Evolutionary conservation across 2,113 vertebrate species (phyloP), one percentile per base, ranked within the genome.

Genomic region (Pardalotus punctatus): DNA sequence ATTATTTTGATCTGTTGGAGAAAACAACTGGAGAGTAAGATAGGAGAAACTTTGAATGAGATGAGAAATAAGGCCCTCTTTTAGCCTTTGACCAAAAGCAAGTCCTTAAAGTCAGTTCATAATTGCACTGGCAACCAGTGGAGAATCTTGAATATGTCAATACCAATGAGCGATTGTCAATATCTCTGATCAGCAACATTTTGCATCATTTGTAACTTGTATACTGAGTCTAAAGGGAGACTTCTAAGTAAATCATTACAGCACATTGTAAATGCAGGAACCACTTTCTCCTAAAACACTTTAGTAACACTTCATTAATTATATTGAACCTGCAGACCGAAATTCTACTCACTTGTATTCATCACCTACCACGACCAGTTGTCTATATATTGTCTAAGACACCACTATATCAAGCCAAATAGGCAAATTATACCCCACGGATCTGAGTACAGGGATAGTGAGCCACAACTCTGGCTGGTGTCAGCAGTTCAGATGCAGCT

Each of bases 281-380:
- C 86, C 62, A 72, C 79, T 95, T 97, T 96, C 88, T 88, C 92
- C 96, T 94, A 94, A 96, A 97, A 94, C 0, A 19, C 69, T 96
- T 96, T 96, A 97, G 97, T 96, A 96, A 95, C 96, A 96, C 93
- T 97, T 96, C 94, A 97, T 97, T 97, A 97, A 95, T 96, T 97
- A 94, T 96, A 97, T 97, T 82, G 97, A 97, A 97, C 88, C 56
- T 96, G 65, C 71, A 93, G 90, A 70, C 92, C 3, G 10, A 96
- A 97, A 96, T 97, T 97, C 86, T 73, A 76, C 94, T 88, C 0
- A 1, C 88, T 93, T 94, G 48, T 93, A 97, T 96, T 96, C 93
- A 97, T 97, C 95, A 97, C 69, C 71, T 87, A 86, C 88, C 51
- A 74, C 0, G 5, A 83, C 76, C 78, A 71, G 74, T 96, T 96